Base-by-base conservation (phyloP, 2,113 vertebrate genomes). In the Montifringilla adamsi region DNA sequence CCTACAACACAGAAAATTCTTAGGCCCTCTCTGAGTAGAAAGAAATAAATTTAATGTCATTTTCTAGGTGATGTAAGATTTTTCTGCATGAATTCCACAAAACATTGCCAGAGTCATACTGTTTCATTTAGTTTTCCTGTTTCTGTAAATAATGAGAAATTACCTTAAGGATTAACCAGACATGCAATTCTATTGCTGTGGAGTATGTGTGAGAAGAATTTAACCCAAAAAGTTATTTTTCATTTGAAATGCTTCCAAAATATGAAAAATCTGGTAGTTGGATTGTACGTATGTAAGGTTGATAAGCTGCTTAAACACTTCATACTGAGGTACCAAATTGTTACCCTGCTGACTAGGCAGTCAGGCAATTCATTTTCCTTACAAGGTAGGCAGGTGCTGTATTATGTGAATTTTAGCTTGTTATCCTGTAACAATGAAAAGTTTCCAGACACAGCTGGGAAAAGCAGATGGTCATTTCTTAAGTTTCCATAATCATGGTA, bases 381-480 rank as follows among this genome's bases (percentile, higher is more conserved):
- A 72, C 52, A 50, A 90, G 68, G 88, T 78, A 84, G 47, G 35
- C 64, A 93, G 64, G 68, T 94, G 75, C 31, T 60, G 22, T 53
- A 35, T 56, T 78, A 83, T 23, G 53, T 8, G 17, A 91, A 77
- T 72, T 95, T 88, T 88, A 86, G 24, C 39, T 80, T 88, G 55
- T 59, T 91, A 46, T 63, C 60, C 56, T 43, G 33, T 68, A 84
- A 92, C 79, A 94, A 78, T 74, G 55, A 69, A 88, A 90, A 91
- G 52, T 95, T 96, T 92, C 84, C 52, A 89, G 18, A 49, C 20
- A 72, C 75, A 81, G 39, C 47, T 90, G 79, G 60, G 73, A 77
- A 88, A 94, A 92, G 69, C 56, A 88, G 90, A 81, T 93, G 64
- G 59, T 93, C 56, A 84, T 84, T 93, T 83, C 68, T 85, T 86